Evolutionary conservation across 2,888 invertebrate species (phyloP), one percentile per base, ranked within the genome.

Genomic region (Myopa testacea): DNA sequence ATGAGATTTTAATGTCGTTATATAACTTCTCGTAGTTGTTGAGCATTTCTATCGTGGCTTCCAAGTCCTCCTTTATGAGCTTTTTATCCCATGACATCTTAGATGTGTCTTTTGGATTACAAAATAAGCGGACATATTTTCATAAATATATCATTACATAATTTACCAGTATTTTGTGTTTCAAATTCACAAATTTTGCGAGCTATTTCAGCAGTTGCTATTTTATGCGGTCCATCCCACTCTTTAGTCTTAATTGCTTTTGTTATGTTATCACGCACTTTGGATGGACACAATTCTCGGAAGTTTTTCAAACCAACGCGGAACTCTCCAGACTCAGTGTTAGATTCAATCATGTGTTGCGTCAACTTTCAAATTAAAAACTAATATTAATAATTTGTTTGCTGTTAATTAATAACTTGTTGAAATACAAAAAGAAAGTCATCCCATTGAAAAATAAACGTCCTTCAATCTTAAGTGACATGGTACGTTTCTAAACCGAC

Each of bases 161-260:
- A 65, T 65, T 76, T 84, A 91, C 92, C 91, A 87, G 92, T 90
- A 86, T 93, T 92, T 83, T 87, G 86, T 60, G 90, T 88, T 83
- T 97, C 97, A 90, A 95, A 95, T 79, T 93, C 93, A 84, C 93
- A 93, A 78, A 97, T 88, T 83, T 93, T 91, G 84, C 95, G 93
- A 75, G 92, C 92, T 14, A 95, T 94, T 83, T 94, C 94, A 5
- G 98, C 97, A 34, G 94, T 89, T 0, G 94, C 93, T 40, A 91
- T 90, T 87, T 97, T 95, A 82, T 98, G 96, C 14, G 91, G 91
- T 55, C 94, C 93, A 88, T 97, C 96, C 97, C 98, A 99, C 34
- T 91, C 86, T 83, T 95, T 95, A 82, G 95, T 93, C 85, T 95
- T 95, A 6, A 94, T 92, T 82, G 96, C 94, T 80, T 93, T 93